phyloP scores from a whole-genome alignment of 2,113 vertebrate genomes.

The Python bivittatus region DNA sequence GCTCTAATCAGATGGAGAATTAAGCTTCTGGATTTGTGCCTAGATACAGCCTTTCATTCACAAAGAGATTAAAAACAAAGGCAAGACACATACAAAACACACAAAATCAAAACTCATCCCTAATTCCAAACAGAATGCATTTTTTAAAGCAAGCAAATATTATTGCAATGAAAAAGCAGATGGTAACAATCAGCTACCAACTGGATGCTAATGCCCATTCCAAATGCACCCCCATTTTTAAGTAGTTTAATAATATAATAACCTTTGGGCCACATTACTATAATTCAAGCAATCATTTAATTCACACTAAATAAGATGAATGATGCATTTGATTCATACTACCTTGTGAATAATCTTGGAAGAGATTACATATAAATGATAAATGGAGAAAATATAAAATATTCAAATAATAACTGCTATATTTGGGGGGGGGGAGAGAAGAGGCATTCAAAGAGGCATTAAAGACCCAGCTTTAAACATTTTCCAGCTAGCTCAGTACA shows the following conservation, averaged over 20 bases:
- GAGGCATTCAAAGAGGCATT: too few relatives aligned
- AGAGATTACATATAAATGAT: not conserved
- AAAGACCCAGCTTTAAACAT: not conserved
- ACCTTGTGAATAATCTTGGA: not conserved
- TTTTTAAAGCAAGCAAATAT: not conserved
- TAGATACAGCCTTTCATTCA: slow-evolving; percentile 58
- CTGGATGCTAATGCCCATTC: not conserved
- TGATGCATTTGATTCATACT: not conserved
- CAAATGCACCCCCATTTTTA: slow-evolving; percentile 3
- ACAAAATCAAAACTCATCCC: slow-evolving; percentile 40
- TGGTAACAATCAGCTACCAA: not conserved
- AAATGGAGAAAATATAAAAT: not conserved
- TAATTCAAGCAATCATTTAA: slow-evolving; percentile 24
- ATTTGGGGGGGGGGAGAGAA: not conserved
- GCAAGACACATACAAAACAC: slow-evolving; percentile 39
- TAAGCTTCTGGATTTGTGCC: slow-evolving; percentile 64
- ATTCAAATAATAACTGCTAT: not conserved
- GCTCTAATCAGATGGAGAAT: slow-evolving; percentile 70
- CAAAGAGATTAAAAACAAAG: slow-evolving; percentile 59
- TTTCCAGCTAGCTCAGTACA: not conserved
- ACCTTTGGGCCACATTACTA: slow-evolving; percentile 25
- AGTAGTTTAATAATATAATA: slow-evolving; percentile 39
- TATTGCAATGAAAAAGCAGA: not conserved
- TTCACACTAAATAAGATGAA: not conserved
- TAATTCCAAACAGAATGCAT: slow-evolving; percentile 36